phyloP scores from a whole-genome alignment of 2,888 invertebrate genomes.

The Lasioglossum villosulum region DNA sequence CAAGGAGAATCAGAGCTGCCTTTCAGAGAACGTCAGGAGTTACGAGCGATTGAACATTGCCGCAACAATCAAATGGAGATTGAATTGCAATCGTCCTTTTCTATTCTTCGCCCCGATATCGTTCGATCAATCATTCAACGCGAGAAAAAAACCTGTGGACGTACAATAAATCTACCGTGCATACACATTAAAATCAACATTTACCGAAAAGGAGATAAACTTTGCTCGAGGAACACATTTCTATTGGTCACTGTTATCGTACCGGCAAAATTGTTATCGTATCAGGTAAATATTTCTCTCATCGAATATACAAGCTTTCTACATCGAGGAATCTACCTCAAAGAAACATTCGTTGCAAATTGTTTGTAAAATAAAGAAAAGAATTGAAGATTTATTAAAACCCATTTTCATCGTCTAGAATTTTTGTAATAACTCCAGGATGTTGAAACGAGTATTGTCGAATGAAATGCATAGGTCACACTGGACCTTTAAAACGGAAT shows the following conservation, averaged over 20 bases:
- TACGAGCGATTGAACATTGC: slow-evolving; percentile 24
- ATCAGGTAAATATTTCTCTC: neutral
- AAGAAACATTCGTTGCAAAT: no score
- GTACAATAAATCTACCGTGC: neutral
- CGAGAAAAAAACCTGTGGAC: neutral
- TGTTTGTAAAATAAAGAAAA: no score
- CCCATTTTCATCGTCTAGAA: neutral
- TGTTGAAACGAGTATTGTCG: no score
- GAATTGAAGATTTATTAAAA: neutral
- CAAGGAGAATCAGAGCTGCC: neutral
- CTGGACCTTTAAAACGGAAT: no score
- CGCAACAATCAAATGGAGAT: slow-evolving; percentile 4
- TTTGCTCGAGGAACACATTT: neutral
- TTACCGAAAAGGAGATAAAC: neutral
- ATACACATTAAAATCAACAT: neutral
- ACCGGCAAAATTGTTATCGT: no score
- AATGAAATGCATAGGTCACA: no score
- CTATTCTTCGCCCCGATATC: neutral
- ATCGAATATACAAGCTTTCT: neutral
- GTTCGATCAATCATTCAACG: neutral
- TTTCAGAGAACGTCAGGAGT: slow-evolving; percentile 20
- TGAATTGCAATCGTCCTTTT: neutral
- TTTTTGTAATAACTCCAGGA: no score
- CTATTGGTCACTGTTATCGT: neutral
- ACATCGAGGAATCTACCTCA: neutral